phyloP scores from a whole-genome alignment of 2,113 vertebrate species.

The Calyptomena viridis region DNA sequence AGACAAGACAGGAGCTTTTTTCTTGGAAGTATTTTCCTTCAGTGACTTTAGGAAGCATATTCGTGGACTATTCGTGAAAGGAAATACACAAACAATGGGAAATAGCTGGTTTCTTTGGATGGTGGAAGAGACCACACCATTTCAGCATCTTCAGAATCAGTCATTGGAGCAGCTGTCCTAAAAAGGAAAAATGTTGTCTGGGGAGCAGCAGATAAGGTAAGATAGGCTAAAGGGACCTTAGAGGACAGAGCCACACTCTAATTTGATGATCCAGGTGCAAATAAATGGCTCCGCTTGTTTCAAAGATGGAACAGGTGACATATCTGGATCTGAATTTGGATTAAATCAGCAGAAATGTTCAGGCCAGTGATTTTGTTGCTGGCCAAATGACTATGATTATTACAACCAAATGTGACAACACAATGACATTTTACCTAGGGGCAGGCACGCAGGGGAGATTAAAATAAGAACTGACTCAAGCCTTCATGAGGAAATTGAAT shows the following conservation, averaged over 20 bases:
- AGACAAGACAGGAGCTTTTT: slow-evolving; percentile 64
- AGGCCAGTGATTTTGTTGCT: slow-evolving; percentile 27
- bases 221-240: slow-evolving; percentile 21
- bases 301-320: background rate
- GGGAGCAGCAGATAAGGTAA: slow-evolving; percentile 45
- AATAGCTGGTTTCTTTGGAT: background rate
- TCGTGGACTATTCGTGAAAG: slow-evolving; percentile 27
- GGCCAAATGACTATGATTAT: slow-evolving; percentile 14
- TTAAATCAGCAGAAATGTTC: slow-evolving; percentile 21
- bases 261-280: slow-evolving; percentile 39
- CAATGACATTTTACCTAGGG: slow-evolving; percentile 55
- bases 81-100: slow-evolving; percentile 20
- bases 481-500: slow-evolving; percentile 44
- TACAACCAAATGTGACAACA: slow-evolving; percentile 37
- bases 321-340: slow-evolving; percentile 40
- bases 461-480: slow-evolving; percentile 34
- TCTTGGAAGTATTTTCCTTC: slow-evolving; percentile 49
- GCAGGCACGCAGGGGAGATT: slow-evolving; percentile 26
- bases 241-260: background rate
- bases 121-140: background rate
- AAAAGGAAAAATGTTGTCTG: slow-evolving; percentile 33
- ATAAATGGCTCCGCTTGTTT: slow-evolving; percentile 16
- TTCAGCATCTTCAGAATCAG: slow-evolving; percentile 22
- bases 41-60: slow-evolving; percentile 51
- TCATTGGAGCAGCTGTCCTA: background rate